Conservation (phyloP, 2,113 vertebrate genomes). For the Notothenia rossii region DNA sequence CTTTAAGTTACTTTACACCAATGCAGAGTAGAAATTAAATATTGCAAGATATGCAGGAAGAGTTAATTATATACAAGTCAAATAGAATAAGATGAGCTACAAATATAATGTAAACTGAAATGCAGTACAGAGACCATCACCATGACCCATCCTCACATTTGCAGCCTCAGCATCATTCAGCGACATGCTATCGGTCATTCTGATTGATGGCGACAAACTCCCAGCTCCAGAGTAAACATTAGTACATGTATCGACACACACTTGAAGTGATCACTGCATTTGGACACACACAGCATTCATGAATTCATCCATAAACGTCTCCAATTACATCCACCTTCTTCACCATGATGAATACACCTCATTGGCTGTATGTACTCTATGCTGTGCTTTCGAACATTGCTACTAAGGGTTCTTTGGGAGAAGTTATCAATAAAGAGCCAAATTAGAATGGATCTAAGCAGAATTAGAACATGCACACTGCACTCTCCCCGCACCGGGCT, state of each 20-base stretch:
- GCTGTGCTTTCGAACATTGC: constrained; percentile 15
- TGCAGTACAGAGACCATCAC: neutral
- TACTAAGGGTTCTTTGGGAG: constrained; percentile 40
- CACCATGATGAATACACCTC: constrained; percentile 61
- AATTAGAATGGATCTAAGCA: constrained; percentile 81
- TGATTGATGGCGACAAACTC: constrained; percentile 55
- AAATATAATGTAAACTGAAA: too few species aligned
- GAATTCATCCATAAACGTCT: constrained; percentile 58
- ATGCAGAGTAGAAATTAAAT: too few species aligned
- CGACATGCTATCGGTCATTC: constrained; percentile 35
- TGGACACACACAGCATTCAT: constrained; percentile 1
- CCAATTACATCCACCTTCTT: constrained; percentile 54
- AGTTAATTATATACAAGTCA: too few species aligned
- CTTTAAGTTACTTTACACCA: too few species aligned
- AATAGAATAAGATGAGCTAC: too few species aligned
- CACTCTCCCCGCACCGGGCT: constrained; percentile 30
- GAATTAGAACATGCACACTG: constrained; percentile 67
- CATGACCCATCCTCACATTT: neutral
- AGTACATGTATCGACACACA: constrained; percentile 60
- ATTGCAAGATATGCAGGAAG: too few species aligned
- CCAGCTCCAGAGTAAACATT: constrained; percentile 38
- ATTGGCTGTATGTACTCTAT: constrained; percentile 41
- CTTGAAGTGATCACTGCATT: constrained; percentile 43
- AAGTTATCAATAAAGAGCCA: constrained; percentile 76
- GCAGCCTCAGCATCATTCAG: constrained; percentile 34